Evolutionary conservation across 2,888 invertebrate genomes (phyloP).

Genomic region (Phengaris alcon): DNA sequence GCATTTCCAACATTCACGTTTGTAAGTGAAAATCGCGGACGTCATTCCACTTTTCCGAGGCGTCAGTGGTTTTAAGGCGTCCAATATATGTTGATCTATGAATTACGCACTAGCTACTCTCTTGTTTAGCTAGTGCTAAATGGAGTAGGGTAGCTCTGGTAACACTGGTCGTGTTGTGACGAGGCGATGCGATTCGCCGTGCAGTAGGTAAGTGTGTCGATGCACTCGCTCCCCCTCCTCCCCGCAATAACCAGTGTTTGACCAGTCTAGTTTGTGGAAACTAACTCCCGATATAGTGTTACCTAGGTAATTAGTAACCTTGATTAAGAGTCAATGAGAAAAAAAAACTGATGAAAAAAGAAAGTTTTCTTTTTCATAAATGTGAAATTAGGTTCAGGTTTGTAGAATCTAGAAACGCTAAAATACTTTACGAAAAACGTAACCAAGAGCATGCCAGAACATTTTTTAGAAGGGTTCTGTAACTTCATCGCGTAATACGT

Average conservation of each 20-base stretch:
- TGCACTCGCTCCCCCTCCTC: slow-evolving; percentile 71
- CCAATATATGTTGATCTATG: slow-evolving; percentile 53
- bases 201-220: slow-evolving; percentile 78
- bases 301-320: slow-evolving; percentile 4
- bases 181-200: slow-evolving; percentile 68
- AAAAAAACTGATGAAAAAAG: not conserved
- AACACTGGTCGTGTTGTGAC: slow-evolving; percentile 60
- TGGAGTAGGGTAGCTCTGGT: slow-evolving; percentile 50
- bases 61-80: slow-evolving; percentile 62
- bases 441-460: too few relatives aligned
- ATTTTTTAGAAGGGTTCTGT: too few relatives aligned
- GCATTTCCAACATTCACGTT: slow-evolving; percentile 63
- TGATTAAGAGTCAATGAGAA: not conserved
- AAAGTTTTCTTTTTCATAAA: not conserved
- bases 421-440: too few relatives aligned
- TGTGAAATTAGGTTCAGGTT: not conserved
- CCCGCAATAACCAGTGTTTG: slow-evolving; percentile 71
- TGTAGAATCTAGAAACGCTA: not conserved
- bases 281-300: slow-evolving; percentile 31
- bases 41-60: slow-evolving; percentile 78
- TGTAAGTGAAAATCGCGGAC: slow-evolving; percentile 75
- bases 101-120: slow-evolving; percentile 44
- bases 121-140: slow-evolving; percentile 39
- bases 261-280: slow-evolving; percentile 53
- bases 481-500: too few relatives aligned